Conservation (phyloP, 2,113 vertebrate genomes). For the Morone saxatilis region DNA sequence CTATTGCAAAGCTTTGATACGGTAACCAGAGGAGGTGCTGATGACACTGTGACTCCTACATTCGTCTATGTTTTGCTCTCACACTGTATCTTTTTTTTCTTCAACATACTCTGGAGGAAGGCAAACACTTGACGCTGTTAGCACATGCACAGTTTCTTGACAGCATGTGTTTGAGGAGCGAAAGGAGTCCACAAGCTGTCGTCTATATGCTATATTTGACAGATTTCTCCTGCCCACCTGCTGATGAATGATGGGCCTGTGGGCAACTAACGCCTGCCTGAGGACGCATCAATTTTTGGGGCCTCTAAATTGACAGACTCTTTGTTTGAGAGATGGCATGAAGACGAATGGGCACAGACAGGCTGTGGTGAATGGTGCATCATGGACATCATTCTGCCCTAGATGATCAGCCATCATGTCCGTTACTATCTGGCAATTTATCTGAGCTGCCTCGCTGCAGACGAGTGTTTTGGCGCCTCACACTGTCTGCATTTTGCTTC, state of each 20-base stretch:
- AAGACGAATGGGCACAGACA: conserved; percentile 61
- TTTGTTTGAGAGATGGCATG: conserved; percentile 58
- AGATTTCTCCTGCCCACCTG: conserved; percentile 73
- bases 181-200: conserved; percentile 56
- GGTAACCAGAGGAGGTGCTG: neutral
- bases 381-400: conserved; percentile 60
- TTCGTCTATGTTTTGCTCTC: conserved; percentile 16
- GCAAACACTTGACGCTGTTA: conserved; percentile 40
- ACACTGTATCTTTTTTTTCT: conserved; percentile 11
- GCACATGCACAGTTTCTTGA: conserved; percentile 40
- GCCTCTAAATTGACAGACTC: conserved; percentile 67
- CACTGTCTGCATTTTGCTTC: conserved; percentile 8
- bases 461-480: conserved; percentile 18
- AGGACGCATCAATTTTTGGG: conserved; percentile 61
- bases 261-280: conserved; percentile 63
- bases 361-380: conserved; percentile 50
- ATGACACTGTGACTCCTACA: conserved; percentile 27
- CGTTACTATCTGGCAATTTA: conserved; percentile 62
- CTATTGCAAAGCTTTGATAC: neutral
- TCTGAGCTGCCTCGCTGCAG: conserved; percentile 41
- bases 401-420: conserved; percentile 77
- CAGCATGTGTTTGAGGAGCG: conserved; percentile 48
- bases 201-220: conserved; percentile 60
- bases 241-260: conserved; percentile 71
- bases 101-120: conserved; percentile 9